Evolutionary conservation across 2,113 vertebrate genomes (phyloP), one percentile per base, ranked within the genome.

Genomic region (Acanthochromis polyacanthus): DNA sequence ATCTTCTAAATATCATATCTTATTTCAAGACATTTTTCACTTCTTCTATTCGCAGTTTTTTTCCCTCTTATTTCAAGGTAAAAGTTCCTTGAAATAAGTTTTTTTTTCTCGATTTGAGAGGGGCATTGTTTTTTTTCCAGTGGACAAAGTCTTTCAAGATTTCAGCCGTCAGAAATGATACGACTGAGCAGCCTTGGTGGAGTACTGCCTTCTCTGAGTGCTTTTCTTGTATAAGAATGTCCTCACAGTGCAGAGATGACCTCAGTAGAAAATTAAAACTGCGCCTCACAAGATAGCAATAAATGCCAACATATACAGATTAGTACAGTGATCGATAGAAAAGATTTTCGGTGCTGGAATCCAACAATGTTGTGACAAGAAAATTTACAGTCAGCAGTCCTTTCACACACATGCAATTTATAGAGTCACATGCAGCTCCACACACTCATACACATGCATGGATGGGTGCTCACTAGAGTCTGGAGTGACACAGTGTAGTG

Each of bases 311-410:
- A 38, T 4, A 32, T 58, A 48, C 25, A 48, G 3, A 36, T 56
- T 23, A 12, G 40, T 15, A 40, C 67, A 64, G 45, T 71, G 60
- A 72, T 73, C n/a, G 48, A 62, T 70, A 48, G 4, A 9, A 57
- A 75, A 67, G 45, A 81, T 83, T 85, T 78, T 60, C 10, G 28
- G 16, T 30, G 38, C 25, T 23, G 70, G 51, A 70, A 12, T 74
- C 28, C 9, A 20, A 30, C 17, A 10, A 72, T 40, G 71, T 63
- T 56, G 3, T 16, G 16, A 65, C 3, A 0, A 5, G 2, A 71
- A 74, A 69, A 70, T 17, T 38, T 58, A 50, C 38, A 60, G 53
- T 81, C 79, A 79, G 77, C 82, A 80, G 55, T 70, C 10, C 20
- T 55, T 15, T 43, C 30, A 3, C n/a, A n/a, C 30, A 52, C 11